Evolutionary conservation across 2,888 invertebrate genomes (phyloP).

Genomic region (Osmoderma eremita): DNA sequence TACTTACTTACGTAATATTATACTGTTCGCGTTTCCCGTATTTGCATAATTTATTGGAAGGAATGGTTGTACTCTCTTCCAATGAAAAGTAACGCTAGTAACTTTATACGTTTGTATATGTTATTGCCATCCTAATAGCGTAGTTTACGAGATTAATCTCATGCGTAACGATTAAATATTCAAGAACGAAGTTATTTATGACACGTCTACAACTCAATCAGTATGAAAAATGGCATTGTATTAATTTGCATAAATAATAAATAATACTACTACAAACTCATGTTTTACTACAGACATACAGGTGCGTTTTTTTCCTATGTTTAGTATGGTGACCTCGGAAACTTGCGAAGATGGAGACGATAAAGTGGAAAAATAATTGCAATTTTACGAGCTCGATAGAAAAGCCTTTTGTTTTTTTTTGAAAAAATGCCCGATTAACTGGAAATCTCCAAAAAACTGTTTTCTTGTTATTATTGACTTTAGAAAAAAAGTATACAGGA

Average conservation of each 20-base stretch:
- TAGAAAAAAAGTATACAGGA: too few species aligned
- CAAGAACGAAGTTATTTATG: constrained; percentile 13
- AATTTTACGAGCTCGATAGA: too few species aligned
- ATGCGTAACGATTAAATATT: constrained; percentile 1
- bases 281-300: background rate
- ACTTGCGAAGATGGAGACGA: too few species aligned
- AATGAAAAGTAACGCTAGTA: constrained; percentile 5
- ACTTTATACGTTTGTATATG: background rate
- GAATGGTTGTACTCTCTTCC: background rate
- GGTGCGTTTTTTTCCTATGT: background rate
- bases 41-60: constrained; percentile 23
- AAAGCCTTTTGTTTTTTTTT: too few species aligned
- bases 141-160: constrained; percentile 25
- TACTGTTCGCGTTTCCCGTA: constrained; percentile 1
- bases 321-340: constrained; percentile 2
- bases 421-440: too few species aligned
- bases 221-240: constrained; percentile 4
- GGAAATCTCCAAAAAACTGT: too few species aligned
- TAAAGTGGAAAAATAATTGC: too few species aligned
- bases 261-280: too few species aligned
- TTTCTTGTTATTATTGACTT: too few species aligned
- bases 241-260: constrained; percentile 22
- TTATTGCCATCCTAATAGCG: constrained; percentile 18
- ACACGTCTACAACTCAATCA: constrained; percentile 14
- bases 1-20: constrained; percentile 5